Percentiles rank a stretch among this genome's conserved stretches.
These are phyloP conservation scores for Aleiodes leptofemur DNA, from an alignment of 2,888 invertebrate genomes.

Conservation along the genomic window DNA sequence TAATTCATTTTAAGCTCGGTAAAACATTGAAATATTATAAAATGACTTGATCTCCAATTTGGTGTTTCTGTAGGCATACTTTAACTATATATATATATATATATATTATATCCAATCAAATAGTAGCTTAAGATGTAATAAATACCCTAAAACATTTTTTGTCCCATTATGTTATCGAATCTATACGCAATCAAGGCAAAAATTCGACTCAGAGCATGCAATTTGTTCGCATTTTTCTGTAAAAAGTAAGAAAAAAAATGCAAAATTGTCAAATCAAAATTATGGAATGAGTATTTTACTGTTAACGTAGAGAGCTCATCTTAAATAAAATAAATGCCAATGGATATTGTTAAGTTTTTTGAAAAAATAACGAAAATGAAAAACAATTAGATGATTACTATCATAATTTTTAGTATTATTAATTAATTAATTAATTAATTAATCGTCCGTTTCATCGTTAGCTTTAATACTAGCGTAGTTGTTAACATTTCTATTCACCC, in stretches of 20 bases:
- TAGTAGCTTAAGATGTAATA: background rate
- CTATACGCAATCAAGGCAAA: conserved; percentile 66
- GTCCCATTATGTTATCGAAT: conserved; percentile 63
- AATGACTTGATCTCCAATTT: conserved; percentile 22
- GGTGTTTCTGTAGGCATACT: conserved; percentile 34
- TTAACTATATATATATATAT: background rate
- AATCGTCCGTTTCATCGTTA: conserved; percentile 72
- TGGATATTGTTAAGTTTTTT: no score
- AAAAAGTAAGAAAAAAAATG: conserved; percentile 55
- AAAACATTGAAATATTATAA: conserved; percentile 18
- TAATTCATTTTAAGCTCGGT: conserved; percentile 2
- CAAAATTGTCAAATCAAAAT: conserved; percentile 22
- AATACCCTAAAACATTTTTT: conserved; percentile 61
- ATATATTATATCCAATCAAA: no score
- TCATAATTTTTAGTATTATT: conserved; percentile 10
- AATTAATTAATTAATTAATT: conserved; percentile 36
- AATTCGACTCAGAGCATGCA: conserved; percentile 69
- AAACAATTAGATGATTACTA: conserved; percentile 41
- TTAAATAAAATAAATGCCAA: background rate
- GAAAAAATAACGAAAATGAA: conserved; percentile 57
- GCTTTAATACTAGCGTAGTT: conserved; percentile 74
- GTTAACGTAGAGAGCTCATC: background rate
- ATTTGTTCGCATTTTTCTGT: conserved; percentile 70
- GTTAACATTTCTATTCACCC: conserved; percentile 74
- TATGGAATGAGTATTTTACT: conserved; percentile 8